Conservation (phyloP, 2,113 vertebrate genomes). For the Dolichotis patagonum region DNA sequence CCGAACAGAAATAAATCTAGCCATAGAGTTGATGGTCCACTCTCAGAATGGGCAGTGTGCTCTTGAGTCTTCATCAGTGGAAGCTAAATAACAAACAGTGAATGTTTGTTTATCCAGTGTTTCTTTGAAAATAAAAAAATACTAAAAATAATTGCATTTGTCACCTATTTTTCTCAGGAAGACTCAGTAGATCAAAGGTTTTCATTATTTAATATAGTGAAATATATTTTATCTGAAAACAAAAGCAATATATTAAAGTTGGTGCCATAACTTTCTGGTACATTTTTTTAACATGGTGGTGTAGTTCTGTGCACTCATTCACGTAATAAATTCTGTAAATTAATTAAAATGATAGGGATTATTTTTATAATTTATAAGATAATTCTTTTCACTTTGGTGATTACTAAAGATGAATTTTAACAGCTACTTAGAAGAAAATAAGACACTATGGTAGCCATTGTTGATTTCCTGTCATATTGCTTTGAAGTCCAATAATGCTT, state of each 20-base stretch:
- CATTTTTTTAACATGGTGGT: neutral
- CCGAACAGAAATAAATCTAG: constrained; percentile 40
- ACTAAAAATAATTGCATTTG: neutral
- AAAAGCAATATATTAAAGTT: neutral
- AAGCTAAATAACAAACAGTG: constrained; percentile 20
- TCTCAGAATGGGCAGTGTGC: constrained; percentile 40
- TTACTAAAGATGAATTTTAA: constrained; percentile 17
- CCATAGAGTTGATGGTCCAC: neutral
- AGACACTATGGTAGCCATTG: too few relatives aligned
- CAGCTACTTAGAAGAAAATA: too few relatives aligned
- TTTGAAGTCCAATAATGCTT: too few relatives aligned
- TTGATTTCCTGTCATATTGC: too few relatives aligned
- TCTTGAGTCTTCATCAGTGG: constrained; percentile 42
- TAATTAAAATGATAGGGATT: neutral
- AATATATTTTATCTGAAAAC: neutral
- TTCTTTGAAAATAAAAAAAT: constrained; percentile 50
- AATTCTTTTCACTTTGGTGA: neutral
- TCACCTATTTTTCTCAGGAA: neutral
- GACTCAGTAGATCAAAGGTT: constrained; percentile 6
- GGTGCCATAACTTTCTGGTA: neutral
- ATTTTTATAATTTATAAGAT: neutral
- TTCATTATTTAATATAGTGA: constrained; percentile 13
- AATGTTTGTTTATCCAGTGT: constrained; percentile 61
- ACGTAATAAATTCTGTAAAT: neutral
- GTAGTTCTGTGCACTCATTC: neutral